Evolutionary conservation across 1,140 invertebrate genomes (phyloP), one percentile per base, ranked within the genome.

Genomic region (Rhopalosiphum maidis): DNA sequence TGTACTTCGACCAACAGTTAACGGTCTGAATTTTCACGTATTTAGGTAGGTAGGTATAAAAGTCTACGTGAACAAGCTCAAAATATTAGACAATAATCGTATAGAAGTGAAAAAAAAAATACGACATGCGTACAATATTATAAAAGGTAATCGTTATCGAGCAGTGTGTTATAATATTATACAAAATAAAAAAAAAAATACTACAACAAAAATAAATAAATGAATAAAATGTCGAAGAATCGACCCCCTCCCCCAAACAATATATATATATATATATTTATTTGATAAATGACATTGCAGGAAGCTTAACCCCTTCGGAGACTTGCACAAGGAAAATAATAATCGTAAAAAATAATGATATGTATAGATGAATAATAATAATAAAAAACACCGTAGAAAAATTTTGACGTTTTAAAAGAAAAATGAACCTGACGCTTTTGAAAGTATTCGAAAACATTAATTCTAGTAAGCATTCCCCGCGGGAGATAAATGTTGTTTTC

Each of bases 371-470:
- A 68, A 90, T 90, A 90, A 90, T 60, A 90, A 90, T 90, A 90
- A 90, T 43, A 89, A 91, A 90, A 90, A 92, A 92, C 46, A 83
- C 68, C 90, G 90, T 92, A 92, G 90, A 92, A 92, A 93, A 93
- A 86, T 93, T 93, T 6, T 93, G 91, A 93, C 91, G 91, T 93
- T 93, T 86, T 30, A 35, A 54, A 93, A 93, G 91, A 93, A 86
- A 93, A 93, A 93, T 93, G 91, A 93, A 93, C 68, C 77, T 54
- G 91, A 93, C 91, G 91, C 82, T 93, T 93, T 85, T 93, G 46
- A 93, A 85, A 93, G 77, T 93, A 85, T 86, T 93, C 15, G 35
- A 93, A 93, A 93, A 93, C 91, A 93, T 93, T 93, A 93, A 85
- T 93, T 93, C 48, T 93, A 55, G 82, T 83, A 25, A 86, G 46